Percentiles rank a stretch among this genome's conserved stretches.
Evolutionary conservation across 2,888 invertebrate genomes (phyloP).

Genomic region (Taenaris catops): DNA sequence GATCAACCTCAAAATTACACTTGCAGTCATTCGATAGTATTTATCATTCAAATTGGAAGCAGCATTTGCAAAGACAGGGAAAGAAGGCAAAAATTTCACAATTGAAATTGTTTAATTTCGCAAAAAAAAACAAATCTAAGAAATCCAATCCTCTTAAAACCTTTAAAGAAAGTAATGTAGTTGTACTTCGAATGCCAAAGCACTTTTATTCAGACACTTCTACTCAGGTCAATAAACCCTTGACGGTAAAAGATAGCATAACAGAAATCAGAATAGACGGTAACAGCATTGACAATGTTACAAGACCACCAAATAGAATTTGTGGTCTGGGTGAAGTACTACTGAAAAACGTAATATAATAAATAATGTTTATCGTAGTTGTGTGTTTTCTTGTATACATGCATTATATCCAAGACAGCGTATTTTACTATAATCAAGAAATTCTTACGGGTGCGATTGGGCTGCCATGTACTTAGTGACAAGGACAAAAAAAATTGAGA

Average conservation of each 20-base stretch:
- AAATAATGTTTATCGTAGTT: too few relatives aligned
- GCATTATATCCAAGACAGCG: too few relatives aligned
- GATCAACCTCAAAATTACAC: conserved; percentile 32
- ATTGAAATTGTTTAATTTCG: conserved; percentile 32
- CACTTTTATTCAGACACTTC: conserved; percentile 17
- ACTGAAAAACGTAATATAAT: too few relatives aligned
- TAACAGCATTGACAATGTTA: conserved; percentile 15
- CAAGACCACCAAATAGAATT: conserved; percentile 32
- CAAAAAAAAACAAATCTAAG: conserved; percentile 35
- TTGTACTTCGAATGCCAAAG: conserved; percentile 32
- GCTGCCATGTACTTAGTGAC: too few relatives aligned
- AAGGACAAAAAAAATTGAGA: too few relatives aligned
- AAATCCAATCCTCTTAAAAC: conserved; percentile 24
- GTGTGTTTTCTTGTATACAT: too few relatives aligned
- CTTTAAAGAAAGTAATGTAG: conserved; percentile 33
- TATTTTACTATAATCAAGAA: too few relatives aligned
- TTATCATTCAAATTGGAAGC: conserved; percentile 28
- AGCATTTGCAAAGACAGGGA: conserved; percentile 21
- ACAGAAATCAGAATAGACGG: conserved; percentile 19
- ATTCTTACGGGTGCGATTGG: too few relatives aligned
- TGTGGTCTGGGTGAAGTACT: conserved; percentile 43
- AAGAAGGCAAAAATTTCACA: conserved; percentile 31
- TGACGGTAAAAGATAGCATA: conserved; percentile 33
- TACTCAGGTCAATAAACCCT: conserved; percentile 29
- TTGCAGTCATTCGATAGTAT: conserved; percentile 32